Base-by-base conservation (phyloP, 2,797 vertebrate genomes). In the Gouania willdenowi region DNA sequence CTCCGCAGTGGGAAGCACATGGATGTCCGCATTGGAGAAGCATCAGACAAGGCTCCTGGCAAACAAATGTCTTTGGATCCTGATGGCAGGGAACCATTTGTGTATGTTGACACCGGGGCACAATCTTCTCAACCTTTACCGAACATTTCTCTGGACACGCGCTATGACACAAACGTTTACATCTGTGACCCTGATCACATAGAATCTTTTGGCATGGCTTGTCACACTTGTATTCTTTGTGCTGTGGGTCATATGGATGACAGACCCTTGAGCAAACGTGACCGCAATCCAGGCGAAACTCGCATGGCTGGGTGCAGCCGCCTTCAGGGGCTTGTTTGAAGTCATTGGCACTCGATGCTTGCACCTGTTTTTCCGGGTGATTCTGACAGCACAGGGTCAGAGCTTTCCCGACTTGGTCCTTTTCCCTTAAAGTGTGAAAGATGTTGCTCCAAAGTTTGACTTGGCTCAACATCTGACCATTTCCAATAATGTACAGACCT, bases 401-500 rank as follows among this genome's bases (percentile, higher is more conserved):
- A 0, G 85, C 61, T 0, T 0, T 24, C 5, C 93, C 94, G 11
- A 92, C 79, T 15, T 92, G 90, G 25, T 60, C 55, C 0, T 82
- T 87, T 53, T 93, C 84, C 5, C 22, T 69, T 45, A 98, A 81
- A 1, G 86, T 92, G 30, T 87, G 80, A 58, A 94, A 84, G 68
- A 98, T 93, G 75, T 78, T 87, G 70, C 86, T 92, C 95, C 95
- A 97, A 43, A 96, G 83, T 34, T 85, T 83, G 23, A 94, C 90
- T 17, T 70, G 83, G 39, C 85, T 67, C 18, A 98, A 80, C 89
- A 96, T 92, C 29, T 19, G 57, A 79, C 92, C 88, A 71, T 95
- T 92, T 16, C 93, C 92, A 15, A 97, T 86, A 47, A 92, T 94
- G 59, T 91, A 98, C 41, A 98, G 88, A 3, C 92, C 94, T 80